Base-by-base conservation (phyloP, 2,797 vertebrate genomes). In the Hydrocynus forskahlii region DNA sequence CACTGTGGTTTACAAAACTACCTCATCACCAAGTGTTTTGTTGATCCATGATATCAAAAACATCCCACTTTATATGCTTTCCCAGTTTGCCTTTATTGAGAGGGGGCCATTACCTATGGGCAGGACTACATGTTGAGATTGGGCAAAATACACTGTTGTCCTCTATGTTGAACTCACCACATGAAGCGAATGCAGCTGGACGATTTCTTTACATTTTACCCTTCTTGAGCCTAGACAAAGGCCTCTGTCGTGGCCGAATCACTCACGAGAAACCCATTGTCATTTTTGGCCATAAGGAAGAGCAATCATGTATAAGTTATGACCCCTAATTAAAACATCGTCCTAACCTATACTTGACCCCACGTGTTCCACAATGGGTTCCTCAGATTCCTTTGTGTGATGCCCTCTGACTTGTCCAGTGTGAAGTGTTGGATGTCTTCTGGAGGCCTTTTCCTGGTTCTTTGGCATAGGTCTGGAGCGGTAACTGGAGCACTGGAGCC, bases 241-340 rank as follows among this genome's bases (percentile, higher is more conserved):
- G 75, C 57, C 77, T 71, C 66, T 80, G 76, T 84, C 76, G 38
- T 75, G 70, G 69, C 57, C 17, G 81, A 74, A 59, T 73, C 82
- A 71, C 81, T 79, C 43, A 67, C 73, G 76, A 84, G 80, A 80
- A 73, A 68, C 68, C 83, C 54, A 81, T 85, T 89, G 81, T 86
- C 78, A 76, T 76, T 84, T 90, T 78, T 83, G 78, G 81, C 84
- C 84, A 88, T 86, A 91, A 83, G 89, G 88, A 93, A 85, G 85
- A 83, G 88, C 87, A 79, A 92, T 93, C 95, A 95, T 95, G 95
- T 96, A 96, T 90, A 89, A 91, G 91, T 95, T 93, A 97, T 98
- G 95, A 95, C 90, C 92, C 89, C 97, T 99, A 96, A 98, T 97
- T 93, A 91, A 94, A 94, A 95, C 93, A 92, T 94, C 92, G 93